Evolutionary conservation across 2,113 vertebrate genomes (phyloP).

Genomic region (Etheostoma cragini): DNA sequence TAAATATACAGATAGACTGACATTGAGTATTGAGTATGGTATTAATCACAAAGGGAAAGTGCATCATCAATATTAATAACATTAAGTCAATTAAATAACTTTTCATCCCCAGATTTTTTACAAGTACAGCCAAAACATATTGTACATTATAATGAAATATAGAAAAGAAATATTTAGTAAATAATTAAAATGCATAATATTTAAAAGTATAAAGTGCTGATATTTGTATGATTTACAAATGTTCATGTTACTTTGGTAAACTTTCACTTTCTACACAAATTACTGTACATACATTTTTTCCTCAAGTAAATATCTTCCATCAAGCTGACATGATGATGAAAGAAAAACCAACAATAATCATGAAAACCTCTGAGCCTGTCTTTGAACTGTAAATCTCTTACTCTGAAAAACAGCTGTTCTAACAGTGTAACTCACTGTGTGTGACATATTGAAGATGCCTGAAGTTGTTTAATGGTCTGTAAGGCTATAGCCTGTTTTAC

Average conservation of each 20-base stretch:
- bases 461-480: constrained; percentile 21
- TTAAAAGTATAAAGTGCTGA: background rate
- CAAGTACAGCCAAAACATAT: background rate
- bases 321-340: background rate
- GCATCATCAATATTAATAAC: background rate
- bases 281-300: background rate
- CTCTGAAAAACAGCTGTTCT: constrained; percentile 1
- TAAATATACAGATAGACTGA: background rate
- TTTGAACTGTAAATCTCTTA: background rate
- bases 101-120: background rate
- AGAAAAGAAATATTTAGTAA: background rate
- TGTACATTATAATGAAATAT: background rate
- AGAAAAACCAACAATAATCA: background rate
- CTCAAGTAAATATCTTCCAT: background rate
- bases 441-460: constrained; percentile 22
- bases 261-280: background rate
- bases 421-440: background rate
- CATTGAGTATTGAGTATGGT: background rate
- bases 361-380: background rate
- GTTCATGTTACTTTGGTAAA: background rate
- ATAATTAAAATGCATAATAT: background rate
- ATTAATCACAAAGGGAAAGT: background rate
- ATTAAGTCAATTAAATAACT: background rate
- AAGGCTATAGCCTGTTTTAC: constrained; percentile 2
- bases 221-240: background rate